Conservation (phyloP, 2,888 invertebrate species). For the Netelia melanura region DNA sequence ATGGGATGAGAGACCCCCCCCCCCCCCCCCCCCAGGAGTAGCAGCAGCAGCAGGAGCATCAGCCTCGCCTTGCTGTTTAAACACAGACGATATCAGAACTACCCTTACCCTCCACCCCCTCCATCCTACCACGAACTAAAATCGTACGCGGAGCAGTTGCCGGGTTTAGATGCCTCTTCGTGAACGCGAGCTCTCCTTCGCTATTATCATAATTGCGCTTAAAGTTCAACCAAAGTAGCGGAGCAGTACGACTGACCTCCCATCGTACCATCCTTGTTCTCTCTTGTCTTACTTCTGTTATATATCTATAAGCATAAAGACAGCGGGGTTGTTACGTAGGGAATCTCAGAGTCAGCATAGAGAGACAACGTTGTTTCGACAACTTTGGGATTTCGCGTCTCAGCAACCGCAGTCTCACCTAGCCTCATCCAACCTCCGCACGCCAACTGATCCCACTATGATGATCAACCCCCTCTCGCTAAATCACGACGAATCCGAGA, state of each 20-base stretch:
- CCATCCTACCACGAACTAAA: conserved; percentile 39
- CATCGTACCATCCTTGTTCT: conserved; percentile 38
- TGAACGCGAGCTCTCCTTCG: conserved; percentile 71
- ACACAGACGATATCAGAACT: conserved; percentile 85
- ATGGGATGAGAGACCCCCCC: too few species aligned
- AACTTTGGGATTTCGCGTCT: conserved; percentile 52
- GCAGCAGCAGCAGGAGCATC: conserved; percentile 64
- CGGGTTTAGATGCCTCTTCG: conserved; percentile 71
- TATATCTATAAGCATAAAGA: neutral
- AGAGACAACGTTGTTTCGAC: conserved; percentile 55
- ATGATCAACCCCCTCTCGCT: conserved; percentile 30
- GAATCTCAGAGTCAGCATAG: conserved; percentile 50
- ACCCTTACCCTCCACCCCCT: conserved; percentile 76
- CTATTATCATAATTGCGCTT: conserved; percentile 84
- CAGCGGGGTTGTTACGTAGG: conserved; percentile 10
- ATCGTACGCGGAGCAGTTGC: conserved; percentile 67
- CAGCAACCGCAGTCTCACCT: conserved; percentile 30
- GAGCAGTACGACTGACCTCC: conserved; percentile 60
- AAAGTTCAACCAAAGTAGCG: conserved; percentile 66
- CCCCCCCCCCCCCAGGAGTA: conserved; percentile 41
- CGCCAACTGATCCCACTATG: conserved; percentile 33
- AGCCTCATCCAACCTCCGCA: conserved; percentile 9
- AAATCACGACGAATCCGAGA: conserved; percentile 30
- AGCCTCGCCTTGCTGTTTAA: conserved; percentile 83
- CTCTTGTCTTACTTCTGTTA: conserved; percentile 6